Evolutionary conservation across 2,797 vertebrate genomes (phyloP).

Genomic region (Martes flavigula): DNA sequence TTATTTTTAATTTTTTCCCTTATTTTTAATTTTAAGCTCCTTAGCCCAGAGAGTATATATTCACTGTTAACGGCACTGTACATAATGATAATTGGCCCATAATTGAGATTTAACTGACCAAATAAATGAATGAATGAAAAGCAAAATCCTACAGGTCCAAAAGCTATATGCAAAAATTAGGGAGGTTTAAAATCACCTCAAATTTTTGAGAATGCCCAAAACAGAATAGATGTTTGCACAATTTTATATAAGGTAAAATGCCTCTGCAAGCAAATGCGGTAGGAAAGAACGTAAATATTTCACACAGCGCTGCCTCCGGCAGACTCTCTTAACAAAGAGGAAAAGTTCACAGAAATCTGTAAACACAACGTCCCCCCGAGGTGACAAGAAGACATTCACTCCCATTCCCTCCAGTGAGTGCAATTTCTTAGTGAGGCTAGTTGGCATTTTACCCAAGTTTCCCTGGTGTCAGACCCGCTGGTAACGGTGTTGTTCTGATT

Average conservation of each 20-base stretch:
- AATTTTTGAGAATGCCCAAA: background rate
- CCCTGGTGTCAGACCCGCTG: conserved; percentile 37
- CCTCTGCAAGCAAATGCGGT: background rate
- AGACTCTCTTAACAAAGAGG: conserved; percentile 43
- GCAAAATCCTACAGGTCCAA: background rate
- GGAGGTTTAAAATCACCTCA: background rate
- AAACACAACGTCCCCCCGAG: conserved; percentile 6
- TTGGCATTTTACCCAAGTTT: conserved; percentile 18
- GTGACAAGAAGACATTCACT: background rate
- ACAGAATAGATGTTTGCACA: background rate
- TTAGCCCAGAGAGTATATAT: background rate
- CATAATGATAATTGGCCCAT: background rate
- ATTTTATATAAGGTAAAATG: conserved; percentile 9
- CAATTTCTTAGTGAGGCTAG: background rate
- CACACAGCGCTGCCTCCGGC: background rate
- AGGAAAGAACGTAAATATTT: background rate
- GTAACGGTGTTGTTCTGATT: conserved; percentile 2
- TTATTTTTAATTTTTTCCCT: background rate
- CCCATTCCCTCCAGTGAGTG: background rate
- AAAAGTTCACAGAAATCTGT: conserved; percentile 28
- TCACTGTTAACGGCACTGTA: background rate
- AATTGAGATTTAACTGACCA: background rate
- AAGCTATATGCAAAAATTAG: background rate
- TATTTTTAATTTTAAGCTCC: background rate
- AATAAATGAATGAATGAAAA: background rate